phyloP scores from a whole-genome alignment of 2,888 invertebrate species.

The Laspeyria flexula region DNA sequence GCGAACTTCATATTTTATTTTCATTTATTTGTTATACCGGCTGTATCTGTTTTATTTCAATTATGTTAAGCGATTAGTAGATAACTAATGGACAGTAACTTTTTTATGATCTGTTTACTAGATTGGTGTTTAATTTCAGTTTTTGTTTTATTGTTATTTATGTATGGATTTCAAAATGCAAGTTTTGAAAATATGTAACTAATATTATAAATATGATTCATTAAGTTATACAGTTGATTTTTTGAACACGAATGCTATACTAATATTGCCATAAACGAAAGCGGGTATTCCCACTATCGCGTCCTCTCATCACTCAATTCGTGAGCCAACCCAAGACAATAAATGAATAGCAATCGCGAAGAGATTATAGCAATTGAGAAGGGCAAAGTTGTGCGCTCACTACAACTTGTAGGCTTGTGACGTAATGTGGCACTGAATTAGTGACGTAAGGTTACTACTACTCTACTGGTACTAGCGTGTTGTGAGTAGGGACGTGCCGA shows the following conservation, averaged over 20 bases:
- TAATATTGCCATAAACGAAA: conserved; percentile 7
- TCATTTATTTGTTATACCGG: background rate
- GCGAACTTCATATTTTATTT: background rate
- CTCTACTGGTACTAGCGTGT: background rate
- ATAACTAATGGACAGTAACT: no score
- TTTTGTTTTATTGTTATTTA: no score
- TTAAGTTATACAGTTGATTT: no score
- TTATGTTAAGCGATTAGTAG: no score
- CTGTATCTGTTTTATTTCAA: no score
- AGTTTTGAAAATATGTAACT: no score
- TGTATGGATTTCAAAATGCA: no score
- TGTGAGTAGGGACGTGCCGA: background rate
- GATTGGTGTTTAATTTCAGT: no score
- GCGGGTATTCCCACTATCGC: conserved; percentile 21
- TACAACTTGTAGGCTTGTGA: conserved; percentile 34
- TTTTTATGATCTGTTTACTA: no score
- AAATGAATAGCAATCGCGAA: conserved; percentile 79
- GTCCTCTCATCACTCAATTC: conserved; percentile 5
- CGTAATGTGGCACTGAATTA: conserved; percentile 19
- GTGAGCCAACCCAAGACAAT: conserved; percentile 53
- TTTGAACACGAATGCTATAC: no score
- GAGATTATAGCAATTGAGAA: conserved; percentile 76
- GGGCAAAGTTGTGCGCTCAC: conserved; percentile 64
- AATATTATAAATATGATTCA: no score
- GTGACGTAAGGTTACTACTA: conserved; percentile 9